Evolutionary conservation across 2,888 invertebrate species (phyloP), one percentile per base, ranked within the genome.

Genomic region (Drosophila basisetae): DNA sequence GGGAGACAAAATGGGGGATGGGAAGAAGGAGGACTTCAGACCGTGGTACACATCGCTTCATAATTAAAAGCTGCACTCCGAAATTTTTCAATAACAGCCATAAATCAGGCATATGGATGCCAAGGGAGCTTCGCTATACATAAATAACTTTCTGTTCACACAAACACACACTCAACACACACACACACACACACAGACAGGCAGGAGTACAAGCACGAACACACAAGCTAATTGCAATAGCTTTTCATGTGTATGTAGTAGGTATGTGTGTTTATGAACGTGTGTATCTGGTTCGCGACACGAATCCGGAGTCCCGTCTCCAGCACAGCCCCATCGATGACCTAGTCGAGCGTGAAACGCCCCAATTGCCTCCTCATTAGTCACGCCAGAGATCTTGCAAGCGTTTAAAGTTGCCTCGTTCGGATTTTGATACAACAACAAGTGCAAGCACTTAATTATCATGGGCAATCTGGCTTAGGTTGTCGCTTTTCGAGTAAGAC

Each of bases 81-180:
- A 73, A 91, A 92, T 91, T 92, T 92, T 92, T 92, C 92, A 92
- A 92, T 92, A 92, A 92, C 92, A 91, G 84, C 89, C 82, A 92
- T 92, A 92, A 92, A 92, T 92, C 92, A 92, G 86, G 81, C 88
- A 81, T 88, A 89, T 91, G 89, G 82, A 90, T 88, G 91, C 83
- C 91, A 73, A 72, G 92, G 91, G 92, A 92, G 70, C 74, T 73
- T 73, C 67, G 77, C 84, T 37, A 41, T 31, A 70, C 84, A 92
- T 92, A 92, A 92, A 92, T 92, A 91, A 91, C 89, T 76, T 75
- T 72, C 68, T 76, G 67, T 52, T 60, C 67, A 22, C 31, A 47
- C 31, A 68, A 76, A 52, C 52, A 52, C 18, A 49, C 16, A 54
- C 28, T 61, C 41, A 11, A 25, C 63, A 11, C 60, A 60, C 22